These are phyloP conservation scores for Marcusenius ussheri DNA, from an alignment of 2,113 vertebrate genomes.

Conservation along the genomic window DNA sequence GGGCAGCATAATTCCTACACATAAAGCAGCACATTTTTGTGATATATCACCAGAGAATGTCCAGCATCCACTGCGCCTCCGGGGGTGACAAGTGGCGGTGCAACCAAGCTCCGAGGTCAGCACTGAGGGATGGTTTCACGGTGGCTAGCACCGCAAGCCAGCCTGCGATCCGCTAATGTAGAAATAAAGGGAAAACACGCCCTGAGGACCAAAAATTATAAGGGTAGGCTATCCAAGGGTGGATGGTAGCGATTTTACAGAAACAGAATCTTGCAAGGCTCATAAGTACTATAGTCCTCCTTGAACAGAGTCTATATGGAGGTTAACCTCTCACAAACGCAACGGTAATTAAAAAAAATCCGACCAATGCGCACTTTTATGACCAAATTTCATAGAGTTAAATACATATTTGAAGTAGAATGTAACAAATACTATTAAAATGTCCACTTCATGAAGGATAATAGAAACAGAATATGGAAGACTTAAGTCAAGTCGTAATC, in stretches of 20 bases:
- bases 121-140: not conserved
- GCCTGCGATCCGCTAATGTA: not conserved
- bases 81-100: not conserved
- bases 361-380: not conserved
- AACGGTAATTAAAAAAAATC: not conserved
- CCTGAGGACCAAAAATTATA: not conserved
- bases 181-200: not conserved
- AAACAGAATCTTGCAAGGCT: not conserved
- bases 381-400: not conserved
- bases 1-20: not conserved
- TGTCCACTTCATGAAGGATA: not conserved
- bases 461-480: not conserved
- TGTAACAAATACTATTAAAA: not conserved
- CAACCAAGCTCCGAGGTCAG: not conserved
- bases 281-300: not conserved
- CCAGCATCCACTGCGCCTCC: not conserved
- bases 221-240: too few species aligned
- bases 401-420: not conserved
- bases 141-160: not conserved
- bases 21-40: not conserved
- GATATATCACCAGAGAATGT: not conserved
- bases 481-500: not conserved
- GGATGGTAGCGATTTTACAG: not conserved
- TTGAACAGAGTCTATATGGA: not conserved
- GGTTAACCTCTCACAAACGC: not conserved